Conservation (phyloP, 1,140 invertebrate species). For the Notospermus geniculatus region DNA sequence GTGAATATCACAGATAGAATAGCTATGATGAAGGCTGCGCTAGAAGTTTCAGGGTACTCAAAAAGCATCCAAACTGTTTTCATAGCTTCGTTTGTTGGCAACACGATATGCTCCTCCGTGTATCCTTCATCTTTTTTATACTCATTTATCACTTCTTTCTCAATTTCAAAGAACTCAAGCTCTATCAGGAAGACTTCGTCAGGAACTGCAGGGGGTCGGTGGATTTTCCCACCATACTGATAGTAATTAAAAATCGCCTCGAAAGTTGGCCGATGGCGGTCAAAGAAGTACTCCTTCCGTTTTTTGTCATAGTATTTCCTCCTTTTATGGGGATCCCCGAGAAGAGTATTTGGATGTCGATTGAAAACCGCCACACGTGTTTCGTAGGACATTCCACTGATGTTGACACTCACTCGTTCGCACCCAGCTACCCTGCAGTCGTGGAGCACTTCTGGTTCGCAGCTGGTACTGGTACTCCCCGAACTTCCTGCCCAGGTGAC, state of each 20-base stretch:
- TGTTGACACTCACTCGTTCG: constrained; percentile 85
- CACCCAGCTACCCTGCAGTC: constrained; percentile 42
- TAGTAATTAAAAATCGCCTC: constrained; percentile 55
- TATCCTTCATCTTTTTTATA: constrained; percentile 54
- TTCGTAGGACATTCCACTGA: constrained; percentile 97
- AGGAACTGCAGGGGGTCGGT: constrained; percentile 47
- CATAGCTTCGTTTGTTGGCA: constrained; percentile 42
- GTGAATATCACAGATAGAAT: no score
- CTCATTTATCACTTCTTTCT: constrained; percentile 46
- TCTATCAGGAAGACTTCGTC: constrained; percentile 54
- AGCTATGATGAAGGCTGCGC: constrained; percentile 46
- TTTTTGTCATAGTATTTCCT: constrained; percentile 48
- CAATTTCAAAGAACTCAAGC: constrained; percentile 54
- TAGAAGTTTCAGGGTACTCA: no score
- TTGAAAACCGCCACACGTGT: constrained; percentile 95
- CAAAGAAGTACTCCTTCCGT: constrained; percentile 55
- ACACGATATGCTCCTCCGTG: constrained; percentile 37
- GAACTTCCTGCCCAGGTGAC: no score
- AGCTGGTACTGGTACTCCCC: not conserved
- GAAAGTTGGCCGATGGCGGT: constrained; percentile 55
- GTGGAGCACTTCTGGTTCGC: constrained; percentile 25
- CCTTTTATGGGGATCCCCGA: constrained; percentile 67
- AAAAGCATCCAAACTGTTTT: constrained; percentile 51
- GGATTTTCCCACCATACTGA: constrained; percentile 49
- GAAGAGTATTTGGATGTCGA: constrained; percentile 95